Percentiles rank a stretch among this genome's conserved stretches.
These are phyloP conservation scores for Limnodromus scolopaceus DNA, from an alignment of 2,797 vertebrate species.

Conservation along the genomic window DNA sequence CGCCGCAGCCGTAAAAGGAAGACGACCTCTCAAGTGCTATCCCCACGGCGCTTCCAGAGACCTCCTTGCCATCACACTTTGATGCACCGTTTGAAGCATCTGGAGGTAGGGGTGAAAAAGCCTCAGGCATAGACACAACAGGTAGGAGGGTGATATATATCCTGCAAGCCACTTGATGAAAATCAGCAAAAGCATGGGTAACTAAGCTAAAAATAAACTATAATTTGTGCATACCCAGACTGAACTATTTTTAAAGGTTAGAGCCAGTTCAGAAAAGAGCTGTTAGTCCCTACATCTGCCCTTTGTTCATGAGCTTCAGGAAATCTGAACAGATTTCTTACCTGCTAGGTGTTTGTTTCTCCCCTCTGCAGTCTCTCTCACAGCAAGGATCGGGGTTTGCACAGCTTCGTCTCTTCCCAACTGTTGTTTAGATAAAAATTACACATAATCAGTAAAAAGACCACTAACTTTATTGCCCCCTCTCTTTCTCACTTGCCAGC, in stretches of 20 bases:
- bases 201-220: not conserved
- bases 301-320: not conserved
- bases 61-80: not conserved
- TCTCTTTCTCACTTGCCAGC: not conserved
- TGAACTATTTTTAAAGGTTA: not conserved
- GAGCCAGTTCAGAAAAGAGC: not conserved
- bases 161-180: not conserved
- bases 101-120: not conserved
- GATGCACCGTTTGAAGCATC: not conserved
- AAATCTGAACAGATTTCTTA: not conserved
- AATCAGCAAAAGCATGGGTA: not conserved
- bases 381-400: not conserved
- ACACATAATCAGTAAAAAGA: not conserved
- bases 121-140: not conserved
- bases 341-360: not conserved
- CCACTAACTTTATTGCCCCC: not conserved
- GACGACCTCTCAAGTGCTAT: not conserved
- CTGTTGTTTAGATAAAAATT: not conserved
- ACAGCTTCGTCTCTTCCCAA: not conserved
- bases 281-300: not conserved
- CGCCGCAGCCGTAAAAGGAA: rapidly evolving
- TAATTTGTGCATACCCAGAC: not conserved
- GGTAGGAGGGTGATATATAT: not conserved
- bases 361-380: rapidly evolving
- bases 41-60: not conserved